Base-by-base conservation (phyloP, 2,888 invertebrate species). In the Heliconius ismenius region DNA sequence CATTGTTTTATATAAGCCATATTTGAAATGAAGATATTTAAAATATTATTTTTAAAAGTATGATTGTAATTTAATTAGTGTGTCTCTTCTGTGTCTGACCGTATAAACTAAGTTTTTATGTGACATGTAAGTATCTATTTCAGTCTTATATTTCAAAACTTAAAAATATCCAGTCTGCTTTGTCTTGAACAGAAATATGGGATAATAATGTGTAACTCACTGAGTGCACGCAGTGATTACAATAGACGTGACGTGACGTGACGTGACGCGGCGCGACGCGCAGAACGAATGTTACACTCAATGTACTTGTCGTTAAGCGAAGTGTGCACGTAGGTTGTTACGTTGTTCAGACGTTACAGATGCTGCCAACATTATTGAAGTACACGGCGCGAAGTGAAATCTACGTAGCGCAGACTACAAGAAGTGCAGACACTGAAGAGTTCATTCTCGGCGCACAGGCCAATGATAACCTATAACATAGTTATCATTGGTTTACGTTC, bases 401-500 rank as follows among this genome's bases (percentile, higher is more conserved):
- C 94, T 94, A 94, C 94, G 94, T 92, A 92, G 94, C 93, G 94
- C 92, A 93, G 94, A 93, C 91, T 91, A 93, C 92, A 92, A 94
- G 93, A 88, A 92, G 94, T 93, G 94, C 93, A 93, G 94, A 92
- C 92, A 92, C 93, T 91, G 94, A 89, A 88, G 94, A 90, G 89
- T 92, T 92, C 90, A 87, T 87, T 92, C 94, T 93, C 94, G 93
- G 92, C 93, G 94, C 93, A 94, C 94, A 93, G 92, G 94, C 93
- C 94, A 94, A 94, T 94, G 94, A 93, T 94, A 94, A 94, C 94
- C 94, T 94, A 94, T 94, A 94, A 94, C 94, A 94, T 92, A 94
- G 93, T 93, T 94, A 93, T 94, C 94, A 94, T 94, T 94, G 94
- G 94, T 93, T 89, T 93, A 91, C 86, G 90, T 91, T 90, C 87